Conservation (phyloP, 2,797 vertebrate genomes). For the Argya squamiceps region DNA sequence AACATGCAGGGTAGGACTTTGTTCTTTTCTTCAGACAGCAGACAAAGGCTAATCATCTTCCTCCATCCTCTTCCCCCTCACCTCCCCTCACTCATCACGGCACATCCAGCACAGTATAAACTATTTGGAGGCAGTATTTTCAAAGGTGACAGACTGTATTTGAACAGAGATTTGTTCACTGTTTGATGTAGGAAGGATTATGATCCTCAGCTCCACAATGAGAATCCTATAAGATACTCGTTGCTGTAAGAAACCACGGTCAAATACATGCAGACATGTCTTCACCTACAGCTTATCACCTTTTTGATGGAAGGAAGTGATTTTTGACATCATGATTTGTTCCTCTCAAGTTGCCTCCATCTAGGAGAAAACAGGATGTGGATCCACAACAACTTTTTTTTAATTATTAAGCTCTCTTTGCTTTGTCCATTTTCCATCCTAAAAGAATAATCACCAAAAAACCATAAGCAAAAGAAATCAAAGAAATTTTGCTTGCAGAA, state of each 20-base stretch:
- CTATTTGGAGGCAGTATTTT: neutral
- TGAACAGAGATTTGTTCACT: conserved; percentile 3
- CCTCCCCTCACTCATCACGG: neutral
- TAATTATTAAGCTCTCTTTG: neutral
- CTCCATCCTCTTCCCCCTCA: neutral
- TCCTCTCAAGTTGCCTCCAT: neutral
- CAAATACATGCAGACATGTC: neutral
- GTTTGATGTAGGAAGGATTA: conserved; percentile 47
- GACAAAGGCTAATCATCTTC: neutral
- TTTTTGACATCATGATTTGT: neutral
- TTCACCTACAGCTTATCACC: neutral
- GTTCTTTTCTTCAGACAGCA: conserved; percentile 47
- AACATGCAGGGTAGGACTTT: conserved; percentile 4
- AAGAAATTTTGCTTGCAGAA: neutral
- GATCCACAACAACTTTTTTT: neutral
- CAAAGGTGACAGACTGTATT: neutral
- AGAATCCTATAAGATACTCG: neutral
- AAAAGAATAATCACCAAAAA: neutral
- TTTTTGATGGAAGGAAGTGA: neutral
- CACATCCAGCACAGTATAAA: neutral
- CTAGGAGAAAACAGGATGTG: neutral
- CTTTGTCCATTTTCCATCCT: neutral
- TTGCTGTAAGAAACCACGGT: neutral
- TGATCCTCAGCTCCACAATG: conserved; percentile 7
- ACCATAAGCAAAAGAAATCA: neutral